Conservation (phyloP, 2,888 invertebrate genomes). For the Onthophagus sagittarius region DNA sequence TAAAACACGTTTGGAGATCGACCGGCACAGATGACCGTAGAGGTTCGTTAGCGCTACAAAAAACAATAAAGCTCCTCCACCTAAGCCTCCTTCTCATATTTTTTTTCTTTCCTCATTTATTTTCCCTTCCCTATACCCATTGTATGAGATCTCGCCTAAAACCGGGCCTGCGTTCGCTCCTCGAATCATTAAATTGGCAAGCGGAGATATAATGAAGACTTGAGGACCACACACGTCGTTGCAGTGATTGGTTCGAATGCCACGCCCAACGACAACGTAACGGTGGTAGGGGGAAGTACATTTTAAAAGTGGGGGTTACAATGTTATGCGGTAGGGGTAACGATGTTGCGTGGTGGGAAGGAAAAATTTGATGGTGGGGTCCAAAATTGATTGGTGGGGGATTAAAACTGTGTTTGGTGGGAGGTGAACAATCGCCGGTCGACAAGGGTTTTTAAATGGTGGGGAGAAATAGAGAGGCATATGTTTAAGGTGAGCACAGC, state of each 20-base stretch:
- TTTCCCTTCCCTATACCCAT: constrained; percentile 12
- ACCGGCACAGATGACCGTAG: background rate
- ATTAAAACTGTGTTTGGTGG: background rate
- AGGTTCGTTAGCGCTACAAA: background rate
- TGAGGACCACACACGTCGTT: constrained; percentile 50
- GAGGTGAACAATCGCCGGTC: background rate
- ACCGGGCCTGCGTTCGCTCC: constrained; percentile 13
- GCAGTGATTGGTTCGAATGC: constrained; percentile 45
- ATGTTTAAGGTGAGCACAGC: background rate
- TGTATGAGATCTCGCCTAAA: background rate
- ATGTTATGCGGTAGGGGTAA: constrained; percentile 17
- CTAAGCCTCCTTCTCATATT: background rate
- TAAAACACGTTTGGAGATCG: background rate
- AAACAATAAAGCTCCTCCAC: background rate
- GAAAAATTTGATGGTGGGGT: background rate
- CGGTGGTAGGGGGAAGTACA: no score
- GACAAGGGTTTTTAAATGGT: background rate
- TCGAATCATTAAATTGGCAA: constrained; percentile 49
- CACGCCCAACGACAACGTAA: constrained; percentile 31
- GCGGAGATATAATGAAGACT: constrained; percentile 49
- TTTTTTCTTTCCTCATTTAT: background rate
- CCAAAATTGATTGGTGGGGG: constrained; percentile 10
- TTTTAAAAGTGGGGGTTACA: constrained; percentile 16
- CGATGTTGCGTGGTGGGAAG: constrained; percentile 23
- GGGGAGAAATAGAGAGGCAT: background rate